Conservation (phyloP, 2,888 invertebrate species). For the Andrena bucephala region DNA sequence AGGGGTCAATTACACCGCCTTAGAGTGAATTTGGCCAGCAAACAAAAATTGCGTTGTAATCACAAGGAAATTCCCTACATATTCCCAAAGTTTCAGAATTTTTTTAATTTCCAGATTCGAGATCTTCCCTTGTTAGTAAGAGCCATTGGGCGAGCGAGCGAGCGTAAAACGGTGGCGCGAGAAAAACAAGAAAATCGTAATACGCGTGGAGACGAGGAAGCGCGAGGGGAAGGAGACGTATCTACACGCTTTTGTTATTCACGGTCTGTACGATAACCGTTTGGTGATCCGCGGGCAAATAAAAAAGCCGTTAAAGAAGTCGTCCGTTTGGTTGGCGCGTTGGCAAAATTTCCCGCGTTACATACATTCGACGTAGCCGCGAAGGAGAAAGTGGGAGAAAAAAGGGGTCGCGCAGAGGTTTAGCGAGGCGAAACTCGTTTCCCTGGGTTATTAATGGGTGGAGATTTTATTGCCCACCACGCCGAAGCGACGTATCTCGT, state of each 20-base stretch:
- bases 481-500: conserved; percentile 35
- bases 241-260: not conserved
- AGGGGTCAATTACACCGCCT: too few species aligned
- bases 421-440: conserved; percentile 19
- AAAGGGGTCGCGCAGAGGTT: not conserved
- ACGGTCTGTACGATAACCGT: not conserved
- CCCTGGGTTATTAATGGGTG: conserved; percentile 26
- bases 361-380: not conserved
- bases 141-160: not conserved
- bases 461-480: conserved; percentile 32
- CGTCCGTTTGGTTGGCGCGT: not conserved
- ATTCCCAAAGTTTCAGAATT: too few species aligned
- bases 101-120: too few species aligned
- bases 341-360: conserved; percentile 5
- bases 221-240: too few species aligned
- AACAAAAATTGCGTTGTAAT: too few species aligned
- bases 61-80: too few species aligned
- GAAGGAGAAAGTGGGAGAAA: not conserved
- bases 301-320: not conserved
- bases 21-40: too few species aligned
- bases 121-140: too few species aligned
- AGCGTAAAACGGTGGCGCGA: conserved; percentile 3
- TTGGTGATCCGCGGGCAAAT: not conserved
- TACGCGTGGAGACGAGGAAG: not conserved
- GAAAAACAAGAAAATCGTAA: conserved; percentile 2